Conservation (phyloP, 1,140 invertebrate species). For the Conopomorpha cramerella region DNA sequence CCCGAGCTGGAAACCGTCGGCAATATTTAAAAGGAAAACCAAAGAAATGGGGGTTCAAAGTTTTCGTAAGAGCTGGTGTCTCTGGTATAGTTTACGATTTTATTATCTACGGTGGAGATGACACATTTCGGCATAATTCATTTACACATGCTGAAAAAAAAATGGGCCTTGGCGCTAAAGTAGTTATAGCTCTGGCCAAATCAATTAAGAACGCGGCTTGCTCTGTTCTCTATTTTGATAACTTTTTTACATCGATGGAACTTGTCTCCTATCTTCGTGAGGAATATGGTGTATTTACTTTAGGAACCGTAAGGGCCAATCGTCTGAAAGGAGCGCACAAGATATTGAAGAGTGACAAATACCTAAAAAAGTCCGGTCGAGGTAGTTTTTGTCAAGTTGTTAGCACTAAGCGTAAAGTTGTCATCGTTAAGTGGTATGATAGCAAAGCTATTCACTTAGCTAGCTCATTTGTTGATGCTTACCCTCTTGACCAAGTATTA, state of each 20-base stretch:
- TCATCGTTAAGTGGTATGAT: conserved; percentile 33
- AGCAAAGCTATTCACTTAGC: conserved; percentile 33
- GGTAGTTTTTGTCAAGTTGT: conserved; percentile 4
- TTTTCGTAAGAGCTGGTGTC: conserved; percentile 22
- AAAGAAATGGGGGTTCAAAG: conserved; percentile 21
- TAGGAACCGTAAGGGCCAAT: conserved; percentile 15
- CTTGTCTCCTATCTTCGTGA: conserved; percentile 9
- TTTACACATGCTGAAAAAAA: conserved; percentile 6
- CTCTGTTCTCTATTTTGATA: conserved; percentile 12
- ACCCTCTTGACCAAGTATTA: conserved; percentile 18
- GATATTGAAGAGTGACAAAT: conserved; percentile 15
- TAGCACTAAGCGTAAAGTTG: conserved; percentile 11
- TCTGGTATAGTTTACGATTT: conserved; percentile 34
- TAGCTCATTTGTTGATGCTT: conserved; percentile 19
- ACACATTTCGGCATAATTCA: not conserved
- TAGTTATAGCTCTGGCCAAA: conserved; percentile 9
- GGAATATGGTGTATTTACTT: conserved; percentile 13
- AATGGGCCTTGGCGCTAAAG: conserved; percentile 9
- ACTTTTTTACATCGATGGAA: conserved; percentile 12
- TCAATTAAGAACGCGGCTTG: conserved; percentile 5
- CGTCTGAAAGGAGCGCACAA: conserved; percentile 11
- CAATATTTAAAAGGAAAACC: conserved; percentile 10
- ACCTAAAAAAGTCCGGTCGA: conserved; percentile 19
- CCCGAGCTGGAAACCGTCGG: conserved; percentile 12
- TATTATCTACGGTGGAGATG: conserved; percentile 16